Evolutionary conservation across 2,113 vertebrate species (phyloP), one percentile per base, ranked within the genome.

Genomic region (Trachemys scripta): DNA sequence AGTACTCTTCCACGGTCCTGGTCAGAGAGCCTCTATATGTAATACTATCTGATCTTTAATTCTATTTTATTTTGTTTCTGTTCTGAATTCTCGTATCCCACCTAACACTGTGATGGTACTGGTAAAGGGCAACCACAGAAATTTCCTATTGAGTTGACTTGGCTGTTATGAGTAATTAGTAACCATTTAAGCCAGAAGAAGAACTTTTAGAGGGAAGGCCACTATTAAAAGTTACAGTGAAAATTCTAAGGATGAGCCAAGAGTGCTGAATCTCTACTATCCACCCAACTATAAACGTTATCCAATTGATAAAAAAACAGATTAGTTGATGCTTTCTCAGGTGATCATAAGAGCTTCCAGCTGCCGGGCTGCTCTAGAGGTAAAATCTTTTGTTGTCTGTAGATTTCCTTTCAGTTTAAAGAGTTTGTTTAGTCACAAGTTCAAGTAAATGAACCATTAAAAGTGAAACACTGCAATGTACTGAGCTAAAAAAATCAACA

Each of bases 81-180:
- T 75, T 42, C 12, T 59, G 2, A 81, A 9, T 87, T 92, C 27
- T 25, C 83, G 24, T 35, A 54, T 1, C 3, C 2, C 19, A 65
- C 4, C 0, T 3, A 47, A 45, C 14, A 53, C 4, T 20, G 1
- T 38, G 54, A 14, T 2, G 6, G 81, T 19, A 81, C 1, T 0
- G 50, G 17, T 38, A 85, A 47, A 76, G 81, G 62, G 8, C 6
- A 47, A 10, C 3, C 1, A 72, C 14, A 86, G 86, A 57, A 20
- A 82, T 3, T 2, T 38, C 19, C 2, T 2, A 57, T 65, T 59
- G 5, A 16, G 35, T 69, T 54, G 53, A 54, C 42, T 5, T 84
- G 14, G 8, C 54, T 80, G 1, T 75, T 75, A 10, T 35, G 79
- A 80, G 17, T 8, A 86, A 93, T 2, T 3, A 85, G 10, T 27